Evolutionary conservation across 2,888 invertebrate species (phyloP), one percentile per base, ranked within the genome.

Genomic region (Dasysyrphus tricinctus): DNA sequence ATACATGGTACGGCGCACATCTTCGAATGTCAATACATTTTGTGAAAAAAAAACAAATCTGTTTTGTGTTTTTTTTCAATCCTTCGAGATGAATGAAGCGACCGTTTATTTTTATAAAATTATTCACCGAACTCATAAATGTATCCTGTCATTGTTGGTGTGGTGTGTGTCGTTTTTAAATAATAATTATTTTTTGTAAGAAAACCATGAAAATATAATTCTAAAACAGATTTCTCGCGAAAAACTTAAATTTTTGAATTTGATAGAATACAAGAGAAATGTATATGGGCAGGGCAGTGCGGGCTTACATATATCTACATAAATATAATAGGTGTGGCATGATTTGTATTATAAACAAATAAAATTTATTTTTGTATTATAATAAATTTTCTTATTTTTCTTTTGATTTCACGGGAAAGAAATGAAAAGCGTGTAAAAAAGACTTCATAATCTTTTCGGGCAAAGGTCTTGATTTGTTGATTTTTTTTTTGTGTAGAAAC

Each of bases 291-390:
- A 42, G 29, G n/a, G n/a, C n/a, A n/a, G n/a, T n/a, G n/a, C 8
- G 57, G 11, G 37, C 19, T 59, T 39, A 61, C 19, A 19, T 19
- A 6, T 12, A 19, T 61, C 63, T 73, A 4, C 2, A 37, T 37
- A 37, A 8, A 9, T 37, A 3, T 39, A 12, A 12, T 39, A 39
- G 39, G 39, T 42, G 42, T 42, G 12, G 42, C 54, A 56, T 19
- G 54, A 49, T 61, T 69, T 84, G 57, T 57, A 24, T 37, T 80
- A 70, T 84, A 84, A 84, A 84, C 79, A 83, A 83, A 79, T 16
- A 59, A 75, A 84, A 37, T 76, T 78, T 76, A 72, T 84, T 84
- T 84, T 79, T 72, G 65, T 57, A 57, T 16, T 49, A 59, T 72
- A 49, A 37, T 80, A 80, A 75, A 75, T 29, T 75, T 76, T 69